A percentile compares a stretch with the other conserved stretches of the same genome.
Conservation (phyloP, 2,113 vertebrate species). For the Microtus oregoni region DNA sequence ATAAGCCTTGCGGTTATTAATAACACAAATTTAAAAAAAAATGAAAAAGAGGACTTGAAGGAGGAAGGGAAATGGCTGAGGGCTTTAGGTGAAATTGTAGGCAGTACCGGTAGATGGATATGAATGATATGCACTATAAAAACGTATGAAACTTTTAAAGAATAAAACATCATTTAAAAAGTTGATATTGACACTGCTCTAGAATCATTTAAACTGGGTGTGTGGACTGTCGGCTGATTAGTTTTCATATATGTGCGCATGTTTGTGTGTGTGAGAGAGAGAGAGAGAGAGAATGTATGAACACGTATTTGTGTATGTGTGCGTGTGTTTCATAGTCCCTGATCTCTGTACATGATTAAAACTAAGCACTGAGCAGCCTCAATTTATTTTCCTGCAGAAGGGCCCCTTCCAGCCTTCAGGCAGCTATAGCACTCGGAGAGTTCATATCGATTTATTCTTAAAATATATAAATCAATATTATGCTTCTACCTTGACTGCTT, state of each 20-base stretch:
- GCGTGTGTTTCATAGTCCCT: neutral
- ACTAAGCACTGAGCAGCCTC: neutral
- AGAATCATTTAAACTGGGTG: neutral
- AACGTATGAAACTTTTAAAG: neutral
- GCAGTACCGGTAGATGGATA: no score
- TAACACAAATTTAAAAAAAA: neutral
- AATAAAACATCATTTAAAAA: neutral
- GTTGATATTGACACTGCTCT: neutral
- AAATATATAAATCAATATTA: slow-evolving; percentile 42
- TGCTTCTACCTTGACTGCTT: neutral
- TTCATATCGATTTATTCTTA: slow-evolving; percentile 42
- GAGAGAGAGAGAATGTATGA: neutral
- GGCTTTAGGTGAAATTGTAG: neutral
- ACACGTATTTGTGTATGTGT: neutral
- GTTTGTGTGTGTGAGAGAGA: no score
- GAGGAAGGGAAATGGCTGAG: neutral
- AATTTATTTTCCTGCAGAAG: slow-evolving; percentile 31
- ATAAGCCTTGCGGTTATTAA: neutral
- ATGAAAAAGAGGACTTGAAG: neutral
- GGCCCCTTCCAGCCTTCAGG: neutral
- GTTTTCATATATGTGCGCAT: no score
- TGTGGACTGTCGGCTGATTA: neutral
- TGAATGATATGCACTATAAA: neutral
- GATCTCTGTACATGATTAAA: neutral
- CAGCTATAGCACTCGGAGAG: neutral